Base-by-base conservation (phyloP, 1,140 invertebrate species). In the Euwallacea fornicatus region DNA sequence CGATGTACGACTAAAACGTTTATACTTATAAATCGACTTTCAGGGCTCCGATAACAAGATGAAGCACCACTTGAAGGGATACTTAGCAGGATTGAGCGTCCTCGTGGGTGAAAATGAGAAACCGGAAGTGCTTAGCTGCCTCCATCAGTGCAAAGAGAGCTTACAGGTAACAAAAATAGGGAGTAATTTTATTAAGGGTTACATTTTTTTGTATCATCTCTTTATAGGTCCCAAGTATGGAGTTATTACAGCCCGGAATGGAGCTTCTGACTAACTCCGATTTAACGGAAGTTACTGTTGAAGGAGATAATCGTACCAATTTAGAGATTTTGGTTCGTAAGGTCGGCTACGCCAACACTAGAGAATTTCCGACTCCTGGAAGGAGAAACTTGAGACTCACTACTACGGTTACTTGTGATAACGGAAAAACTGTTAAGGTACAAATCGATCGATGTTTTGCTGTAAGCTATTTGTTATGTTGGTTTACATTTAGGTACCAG, bases 341-440 rank as follows among this genome's bases (percentile, higher is more conserved):
- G 78, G 90, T 98, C 69, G 93, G 93, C 15, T 98, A 98, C 81
- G 90, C 91, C 4, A 98, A 98, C 81, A 89, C 90, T 1, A 86
- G 96, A 62, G 88, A 92, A 73, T 96, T 92, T 83, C 96, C 97
- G 0, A 98, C 95, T 1, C 94, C 96, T 2, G 97, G 96, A 1
- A 83, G 95, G 8, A 85, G 96, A 15, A 96, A 95, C 78, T 88
- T 98, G 74, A 89, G 92, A 72, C 83, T 98, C 7, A 88, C 89
- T 43, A 94, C 93, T 0, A 90, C 89, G 47, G 88, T 95, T 63
- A 88, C 88, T 76, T 93, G 91, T 79, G 87, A 90, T 76, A 89
- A 87, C 77, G 90, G 90, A 2, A 88, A 87, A 72, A 83, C 86
- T 7, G 83, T 93, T 42, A 90, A 90, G 78, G 69, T 83, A 83